phyloP scores from a whole-genome alignment of 1,140 invertebrate genomes.

The Polypedilum pembai region DNA sequence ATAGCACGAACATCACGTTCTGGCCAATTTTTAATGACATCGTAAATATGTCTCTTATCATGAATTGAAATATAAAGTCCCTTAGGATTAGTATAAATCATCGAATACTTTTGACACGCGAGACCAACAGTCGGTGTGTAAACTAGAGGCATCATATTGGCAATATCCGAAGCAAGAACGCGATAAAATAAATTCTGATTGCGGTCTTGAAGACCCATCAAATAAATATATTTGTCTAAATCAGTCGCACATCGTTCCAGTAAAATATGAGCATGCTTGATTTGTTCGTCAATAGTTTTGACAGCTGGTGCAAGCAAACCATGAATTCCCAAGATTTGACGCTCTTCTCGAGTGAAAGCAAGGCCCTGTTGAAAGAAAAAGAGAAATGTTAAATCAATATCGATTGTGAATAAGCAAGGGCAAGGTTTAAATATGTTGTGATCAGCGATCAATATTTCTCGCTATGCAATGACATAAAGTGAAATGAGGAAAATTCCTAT shows the following conservation, averaged over 20 bases:
- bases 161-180: constrained; percentile 80
- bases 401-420: neutral
- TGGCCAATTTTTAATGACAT: constrained; percentile 71
- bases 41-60: constrained; percentile 85
- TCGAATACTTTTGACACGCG: constrained; percentile 93
- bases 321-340: constrained; percentile 75
- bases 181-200: constrained; percentile 91
- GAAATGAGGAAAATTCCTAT: constrained; percentile 18
- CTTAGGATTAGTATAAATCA: constrained; percentile 81
- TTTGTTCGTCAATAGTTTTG: constrained; percentile 76
- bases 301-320: constrained; percentile 72
- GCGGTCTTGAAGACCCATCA: constrained; percentile 68
- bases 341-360: constrained; percentile 75
- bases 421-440: neutral
- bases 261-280: constrained; percentile 61
- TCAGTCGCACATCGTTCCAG: constrained; percentile 62
- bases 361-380: constrained; percentile 59
- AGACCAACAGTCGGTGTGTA: constrained; percentile 90
- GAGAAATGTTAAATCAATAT: neutral
- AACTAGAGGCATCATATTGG: constrained; percentile 81
- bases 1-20: constrained; percentile 81
- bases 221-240: constrained; percentile 74
- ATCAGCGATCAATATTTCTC: too few species aligned
- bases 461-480: neutral
- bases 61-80: constrained; percentile 96